Evolutionary conservation across 92 coral and sea anemone species (phyloP).

Genomic region (Diadumene lineata): DNA sequence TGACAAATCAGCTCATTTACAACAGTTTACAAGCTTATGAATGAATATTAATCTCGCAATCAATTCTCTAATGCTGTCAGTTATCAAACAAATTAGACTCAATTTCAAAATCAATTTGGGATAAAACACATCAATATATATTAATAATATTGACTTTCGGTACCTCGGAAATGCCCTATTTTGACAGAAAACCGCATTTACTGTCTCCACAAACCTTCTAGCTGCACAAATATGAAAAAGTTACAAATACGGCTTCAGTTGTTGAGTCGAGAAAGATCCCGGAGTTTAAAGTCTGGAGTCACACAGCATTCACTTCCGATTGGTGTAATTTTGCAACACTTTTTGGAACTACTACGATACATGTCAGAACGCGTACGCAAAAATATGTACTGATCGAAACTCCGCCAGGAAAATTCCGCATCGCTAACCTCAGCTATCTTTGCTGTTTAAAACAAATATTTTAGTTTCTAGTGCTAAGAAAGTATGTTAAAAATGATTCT

Average conservation of each 20-base stretch:
- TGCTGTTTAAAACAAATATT: background rate
- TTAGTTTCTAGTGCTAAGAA: background rate
- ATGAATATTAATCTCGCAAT: too few species aligned
- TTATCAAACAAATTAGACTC: too few species aligned
- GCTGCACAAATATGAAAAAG: background rate
- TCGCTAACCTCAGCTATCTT: too few species aligned
- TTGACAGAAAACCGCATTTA: background rate
- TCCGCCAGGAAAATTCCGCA: background rate
- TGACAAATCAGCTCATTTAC: too few species aligned
- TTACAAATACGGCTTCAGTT: too few species aligned
- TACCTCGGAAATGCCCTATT: background rate
- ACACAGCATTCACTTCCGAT: slow-evolving; percentile 1
- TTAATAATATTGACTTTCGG: too few species aligned
- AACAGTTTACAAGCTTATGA: too few species aligned
- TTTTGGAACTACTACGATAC: background rate
- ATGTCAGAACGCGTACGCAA: background rate
- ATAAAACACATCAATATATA: background rate
- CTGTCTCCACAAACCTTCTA: background rate
- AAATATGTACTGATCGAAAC: background rate
- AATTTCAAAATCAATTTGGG: too few species aligned
- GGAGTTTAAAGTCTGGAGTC: background rate
- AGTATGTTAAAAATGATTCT: background rate
- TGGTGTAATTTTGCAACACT: background rate
- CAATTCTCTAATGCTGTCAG: too few species aligned
- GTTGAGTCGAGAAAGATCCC: background rate